These are phyloP conservation scores for Cancer borealis DNA, from an alignment of 2,888 invertebrate species.

Conservation along the genomic window DNA sequence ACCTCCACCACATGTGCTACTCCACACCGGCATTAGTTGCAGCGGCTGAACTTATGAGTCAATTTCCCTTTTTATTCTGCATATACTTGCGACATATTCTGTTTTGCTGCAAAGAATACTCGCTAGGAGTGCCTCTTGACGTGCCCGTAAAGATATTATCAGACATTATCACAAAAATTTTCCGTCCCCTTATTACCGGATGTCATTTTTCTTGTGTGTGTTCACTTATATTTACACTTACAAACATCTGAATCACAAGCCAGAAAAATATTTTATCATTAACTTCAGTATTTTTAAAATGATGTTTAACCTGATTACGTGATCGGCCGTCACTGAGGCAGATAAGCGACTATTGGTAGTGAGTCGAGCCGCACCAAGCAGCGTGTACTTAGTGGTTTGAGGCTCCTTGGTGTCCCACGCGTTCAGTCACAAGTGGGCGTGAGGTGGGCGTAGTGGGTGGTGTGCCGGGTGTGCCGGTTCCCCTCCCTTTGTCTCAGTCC, in stretches of 20 bases:
- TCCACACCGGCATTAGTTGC: background rate
- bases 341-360: background rate
- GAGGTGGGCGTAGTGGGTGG: background rate
- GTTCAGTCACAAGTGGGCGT: background rate
- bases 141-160: background rate
- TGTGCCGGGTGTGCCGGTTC: background rate
- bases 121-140: background rate
- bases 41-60: background rate
- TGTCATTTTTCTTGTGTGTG: background rate
- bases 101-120: background rate
- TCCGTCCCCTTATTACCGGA: background rate
- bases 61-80: background rate
- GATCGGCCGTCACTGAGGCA: background rate
- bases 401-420: background rate
- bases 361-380: background rate
- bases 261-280: background rate
- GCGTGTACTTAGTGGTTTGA: background rate
- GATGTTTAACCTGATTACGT: background rate
- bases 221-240: background rate
- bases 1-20: background rate
- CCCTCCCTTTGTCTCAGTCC: background rate
- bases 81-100: background rate
- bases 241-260: background rate
- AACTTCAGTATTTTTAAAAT: background rate
- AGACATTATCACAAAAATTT: background rate